phyloP scores from a whole-genome alignment of 2,113 vertebrate genomes.

The Sarotherodon lohbergeri region DNA sequence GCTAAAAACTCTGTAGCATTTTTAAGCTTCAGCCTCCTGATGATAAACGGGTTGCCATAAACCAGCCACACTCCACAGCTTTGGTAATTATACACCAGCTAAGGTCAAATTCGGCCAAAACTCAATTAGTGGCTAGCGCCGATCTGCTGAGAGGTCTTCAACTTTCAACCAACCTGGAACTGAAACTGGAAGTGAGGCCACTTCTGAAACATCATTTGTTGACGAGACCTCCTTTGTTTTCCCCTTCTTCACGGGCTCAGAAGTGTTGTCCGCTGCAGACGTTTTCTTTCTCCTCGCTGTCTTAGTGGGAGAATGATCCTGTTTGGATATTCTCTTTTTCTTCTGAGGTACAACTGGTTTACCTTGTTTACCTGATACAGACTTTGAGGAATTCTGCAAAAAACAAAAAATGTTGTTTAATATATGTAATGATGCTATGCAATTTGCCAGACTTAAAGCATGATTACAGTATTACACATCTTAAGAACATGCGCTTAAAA shows the following conservation, averaged over 20 bases:
- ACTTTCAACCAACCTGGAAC: conserved; percentile 42
- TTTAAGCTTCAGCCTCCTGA: neutral
- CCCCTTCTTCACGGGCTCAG: conserved; percentile 32
- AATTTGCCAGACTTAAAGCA: neutral
- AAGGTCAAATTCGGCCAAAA: neutral
- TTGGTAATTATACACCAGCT: neutral
- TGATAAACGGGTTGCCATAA: neutral
- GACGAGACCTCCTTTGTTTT: conserved; percentile 37
- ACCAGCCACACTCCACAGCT: neutral
- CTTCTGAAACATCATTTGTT: neutral
- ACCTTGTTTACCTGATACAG: neutral
- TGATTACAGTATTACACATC: neutral
- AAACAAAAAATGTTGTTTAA: neutral
- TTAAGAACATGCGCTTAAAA: neutral
- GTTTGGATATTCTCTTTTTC: conserved; percentile 42
- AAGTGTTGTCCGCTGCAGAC: neutral
- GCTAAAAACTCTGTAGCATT: neutral
- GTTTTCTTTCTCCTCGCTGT: neutral
- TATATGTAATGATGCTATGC: neutral
- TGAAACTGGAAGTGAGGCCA: neutral
- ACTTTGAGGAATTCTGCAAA: conserved; percentile 26
- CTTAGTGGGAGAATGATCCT: conserved; percentile 17
- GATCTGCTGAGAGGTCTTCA: neutral
- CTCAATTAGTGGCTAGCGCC: neutral
- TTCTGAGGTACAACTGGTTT: conserved; percentile 23